Evolutionary conservation across 2,113 vertebrate species (phyloP).

Genomic region (Misgurnus mizolepis): DNA sequence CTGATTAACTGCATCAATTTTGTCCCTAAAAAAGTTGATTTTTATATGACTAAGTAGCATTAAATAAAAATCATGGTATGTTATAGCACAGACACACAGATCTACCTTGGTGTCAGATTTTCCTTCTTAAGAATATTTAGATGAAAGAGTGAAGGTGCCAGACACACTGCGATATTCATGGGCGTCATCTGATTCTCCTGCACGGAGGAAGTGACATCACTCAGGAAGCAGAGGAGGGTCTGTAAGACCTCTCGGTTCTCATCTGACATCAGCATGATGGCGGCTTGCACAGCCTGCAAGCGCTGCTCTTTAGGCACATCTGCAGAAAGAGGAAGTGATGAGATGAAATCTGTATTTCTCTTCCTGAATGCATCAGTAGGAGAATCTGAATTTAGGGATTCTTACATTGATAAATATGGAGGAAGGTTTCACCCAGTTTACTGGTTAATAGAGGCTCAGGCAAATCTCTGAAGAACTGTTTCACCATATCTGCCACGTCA

Average conservation of each 20-base stretch:
- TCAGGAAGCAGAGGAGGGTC: conserved; percentile 92
- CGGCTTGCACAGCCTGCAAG: conserved; percentile 90
- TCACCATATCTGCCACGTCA: conserved; percentile 97
- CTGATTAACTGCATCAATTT: too few species aligned
- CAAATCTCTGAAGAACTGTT: conserved; percentile 96
- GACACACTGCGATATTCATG: conserved; percentile 95
- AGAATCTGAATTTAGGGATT: background rate
- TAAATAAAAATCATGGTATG: background rate
- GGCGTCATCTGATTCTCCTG: conserved; percentile 98
- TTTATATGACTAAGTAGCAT: too few species aligned
- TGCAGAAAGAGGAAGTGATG: conserved; percentile 56
- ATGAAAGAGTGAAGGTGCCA: conserved; percentile 97
- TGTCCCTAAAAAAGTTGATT: too few species aligned
- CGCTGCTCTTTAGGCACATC: conserved; percentile 94
- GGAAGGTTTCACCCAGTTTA: conserved; percentile 96
- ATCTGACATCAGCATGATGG: conserved; percentile 94
- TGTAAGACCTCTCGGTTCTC: conserved; percentile 95
- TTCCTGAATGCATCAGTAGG: background rate
- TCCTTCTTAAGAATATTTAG: conserved; percentile 96
- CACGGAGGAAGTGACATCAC: conserved; percentile 87
- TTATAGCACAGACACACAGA: too few species aligned
- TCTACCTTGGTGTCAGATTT: conserved; percentile 85
- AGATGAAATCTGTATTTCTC: background rate
- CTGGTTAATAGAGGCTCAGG: conserved; percentile 94
- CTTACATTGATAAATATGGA: conserved; percentile 98